A percentile compares a stretch with the other conserved stretches of the same genome.
These are phyloP conservation scores for Anas platyrhynchos DNA, from an alignment of 2,113 vertebrate genomes.

Conservation along the genomic window DNA sequence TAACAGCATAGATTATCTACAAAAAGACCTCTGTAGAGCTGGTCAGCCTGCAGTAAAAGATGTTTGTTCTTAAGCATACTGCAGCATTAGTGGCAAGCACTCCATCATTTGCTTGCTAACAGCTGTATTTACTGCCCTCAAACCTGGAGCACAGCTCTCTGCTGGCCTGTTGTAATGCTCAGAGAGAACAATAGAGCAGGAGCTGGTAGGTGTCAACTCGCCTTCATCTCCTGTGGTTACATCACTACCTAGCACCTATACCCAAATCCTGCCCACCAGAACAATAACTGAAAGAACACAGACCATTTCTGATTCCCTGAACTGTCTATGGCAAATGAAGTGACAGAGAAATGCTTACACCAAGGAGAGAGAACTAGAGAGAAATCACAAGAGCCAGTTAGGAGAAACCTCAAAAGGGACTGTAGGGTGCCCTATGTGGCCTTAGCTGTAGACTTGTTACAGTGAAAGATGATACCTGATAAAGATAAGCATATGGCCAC, in stretches of 20 bases:
- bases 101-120: not conserved
- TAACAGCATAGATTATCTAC: not conserved
- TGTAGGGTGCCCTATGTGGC: no score
- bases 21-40: not conserved
- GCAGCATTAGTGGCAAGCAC: not conserved
- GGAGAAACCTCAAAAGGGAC: not conserved
- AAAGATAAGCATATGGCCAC: not conserved
- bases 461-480: not conserved
- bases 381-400: fast-evolving
- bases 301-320: not conserved
- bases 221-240: not conserved
- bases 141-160: not conserved
- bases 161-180: not conserved
- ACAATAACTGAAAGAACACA: not conserved
- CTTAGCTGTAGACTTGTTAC: not conserved
- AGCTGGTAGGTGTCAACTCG: not conserved
- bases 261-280: not conserved
- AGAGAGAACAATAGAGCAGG: not conserved
- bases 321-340: not conserved
- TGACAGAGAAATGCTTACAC: not conserved
- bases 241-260: not conserved
- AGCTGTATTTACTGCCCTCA: not conserved
- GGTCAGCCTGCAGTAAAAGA: not conserved
- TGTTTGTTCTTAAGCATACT: not conserved
- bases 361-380: not conserved